Percentiles rank a stretch among this genome's conserved stretches.
Evolutionary conservation across 2,113 vertebrate species (phyloP).

Genomic region (Rhinoptilus africanus): DNA sequence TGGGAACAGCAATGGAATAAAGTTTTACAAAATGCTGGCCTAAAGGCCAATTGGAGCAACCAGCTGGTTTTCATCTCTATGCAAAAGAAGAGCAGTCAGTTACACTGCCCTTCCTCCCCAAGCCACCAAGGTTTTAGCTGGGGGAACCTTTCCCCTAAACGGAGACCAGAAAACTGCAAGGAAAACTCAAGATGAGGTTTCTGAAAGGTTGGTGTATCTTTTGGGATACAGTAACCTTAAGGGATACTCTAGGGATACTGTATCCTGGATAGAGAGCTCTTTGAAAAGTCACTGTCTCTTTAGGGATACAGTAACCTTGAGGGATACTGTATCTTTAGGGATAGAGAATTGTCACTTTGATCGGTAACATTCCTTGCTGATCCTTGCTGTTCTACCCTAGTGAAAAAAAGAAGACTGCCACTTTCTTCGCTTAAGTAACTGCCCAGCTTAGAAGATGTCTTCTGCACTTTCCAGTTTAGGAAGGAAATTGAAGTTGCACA

Average conservation of each 20-base stretch:
- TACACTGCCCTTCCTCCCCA: neutral
- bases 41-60: neutral
- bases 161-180: neutral
- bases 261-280: neutral
- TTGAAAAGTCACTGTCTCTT: neutral
- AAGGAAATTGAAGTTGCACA: neutral
- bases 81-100: neutral
- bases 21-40: neutral
- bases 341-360: neutral
- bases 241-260: neutral
- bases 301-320: neutral
- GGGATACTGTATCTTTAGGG: neutral
- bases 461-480: neutral
- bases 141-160: neutral
- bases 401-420: neutral
- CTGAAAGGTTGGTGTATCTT: neutral
- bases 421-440: neutral
- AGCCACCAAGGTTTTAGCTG: neutral
- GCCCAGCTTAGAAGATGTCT: neutral
- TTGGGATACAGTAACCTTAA: neutral
- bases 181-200: neutral
- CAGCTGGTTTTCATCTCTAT: neutral
- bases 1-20: neutral
- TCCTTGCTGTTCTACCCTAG: neutral
- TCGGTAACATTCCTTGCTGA: accelerated